Evolutionary conservation across 2,113 vertebrate species (phyloP), one percentile per base, ranked within the genome.

Genomic region (Cisticola juncidis): DNA sequence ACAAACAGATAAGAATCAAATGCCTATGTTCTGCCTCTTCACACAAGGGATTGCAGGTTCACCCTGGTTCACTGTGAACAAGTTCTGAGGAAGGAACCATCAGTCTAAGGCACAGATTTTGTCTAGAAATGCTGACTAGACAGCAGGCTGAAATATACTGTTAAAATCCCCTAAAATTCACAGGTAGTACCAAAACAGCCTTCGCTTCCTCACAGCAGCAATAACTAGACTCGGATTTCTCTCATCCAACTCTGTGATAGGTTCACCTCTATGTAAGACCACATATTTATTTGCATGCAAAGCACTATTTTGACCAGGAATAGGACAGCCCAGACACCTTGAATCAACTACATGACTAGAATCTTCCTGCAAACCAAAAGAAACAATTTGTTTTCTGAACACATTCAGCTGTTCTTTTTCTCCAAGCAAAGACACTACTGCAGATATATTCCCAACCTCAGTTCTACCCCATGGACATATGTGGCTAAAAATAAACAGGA

Each of bases 1-100:
- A 89, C 38, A 83, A 64, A 70, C 44, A 64, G 90, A 76, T 47
- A 82, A 70, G 38, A 85, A 87, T 91, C 90, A 68, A 56, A 56
- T 3, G 64, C 12, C 2, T n/a, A 17, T 7, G 24, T 42, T 87
- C n/a, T 71, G 53, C 20, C n/a, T 88, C 81, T 79, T 81, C 40
- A 79, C 36, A 79, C 17, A 51, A 79, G 15, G 25, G 44, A 69
- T 11, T 48, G 53, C 50, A 93, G 70, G 76, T 72, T 86, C 51
- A 47, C 47, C 73, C 54, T 6, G 33, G 28, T 42, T 91, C 80
- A 45, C 69, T 31, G 45, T 40, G 47, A 94, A 48, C 31, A 36
- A 40, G 31, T 61, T 64, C 76, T 36, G 36, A 69, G 50, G 50
- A 64, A 53, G 45, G 36, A 90, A 44, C 42, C 0, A 0, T 14